phyloP scores from a whole-genome alignment of 2,113 vertebrate genomes.

The Rhizomys pruinosus region DNA sequence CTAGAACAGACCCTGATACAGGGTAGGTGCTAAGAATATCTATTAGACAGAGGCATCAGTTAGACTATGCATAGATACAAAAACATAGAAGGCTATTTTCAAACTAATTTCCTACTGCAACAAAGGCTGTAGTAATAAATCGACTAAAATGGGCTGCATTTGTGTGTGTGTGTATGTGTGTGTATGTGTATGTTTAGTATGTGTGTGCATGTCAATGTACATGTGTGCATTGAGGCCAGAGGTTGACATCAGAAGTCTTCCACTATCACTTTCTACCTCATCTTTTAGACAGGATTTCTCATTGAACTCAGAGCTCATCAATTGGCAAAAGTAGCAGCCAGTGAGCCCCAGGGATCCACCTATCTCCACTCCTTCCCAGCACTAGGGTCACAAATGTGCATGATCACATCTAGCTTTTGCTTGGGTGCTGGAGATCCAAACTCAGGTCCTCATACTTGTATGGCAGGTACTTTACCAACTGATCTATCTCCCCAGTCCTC shows the following conservation, averaged over 20 bases:
- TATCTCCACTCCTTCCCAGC: not conserved
- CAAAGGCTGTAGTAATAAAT: not conserved
- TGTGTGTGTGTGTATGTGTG: too few species aligned
- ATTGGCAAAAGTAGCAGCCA: not conserved
- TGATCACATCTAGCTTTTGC: not conserved
- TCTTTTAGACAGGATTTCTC: too few species aligned
- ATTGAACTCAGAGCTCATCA: too few species aligned
- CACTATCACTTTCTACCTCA: too few species aligned
- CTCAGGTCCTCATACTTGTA: not conserved
- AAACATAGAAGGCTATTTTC: not conserved
- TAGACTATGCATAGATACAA: not conserved
- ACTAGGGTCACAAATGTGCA: too few species aligned
- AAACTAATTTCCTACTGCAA: not conserved
- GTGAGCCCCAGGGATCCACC: not conserved
- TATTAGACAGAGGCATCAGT: not conserved
- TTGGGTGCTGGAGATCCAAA: not conserved
- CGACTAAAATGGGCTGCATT: too few species aligned
- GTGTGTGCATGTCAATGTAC: too few species aligned
- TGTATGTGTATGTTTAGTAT: too few species aligned
- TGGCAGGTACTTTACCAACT: not conserved
- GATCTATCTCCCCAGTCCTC: not conserved
- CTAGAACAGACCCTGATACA: not conserved
- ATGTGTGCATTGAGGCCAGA: too few species aligned
- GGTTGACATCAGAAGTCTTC: too few species aligned
- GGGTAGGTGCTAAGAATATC: not conserved